Evolutionary conservation across 2,113 vertebrate genomes (phyloP).

Genomic region (Chrysochloris asiatica): DNA sequence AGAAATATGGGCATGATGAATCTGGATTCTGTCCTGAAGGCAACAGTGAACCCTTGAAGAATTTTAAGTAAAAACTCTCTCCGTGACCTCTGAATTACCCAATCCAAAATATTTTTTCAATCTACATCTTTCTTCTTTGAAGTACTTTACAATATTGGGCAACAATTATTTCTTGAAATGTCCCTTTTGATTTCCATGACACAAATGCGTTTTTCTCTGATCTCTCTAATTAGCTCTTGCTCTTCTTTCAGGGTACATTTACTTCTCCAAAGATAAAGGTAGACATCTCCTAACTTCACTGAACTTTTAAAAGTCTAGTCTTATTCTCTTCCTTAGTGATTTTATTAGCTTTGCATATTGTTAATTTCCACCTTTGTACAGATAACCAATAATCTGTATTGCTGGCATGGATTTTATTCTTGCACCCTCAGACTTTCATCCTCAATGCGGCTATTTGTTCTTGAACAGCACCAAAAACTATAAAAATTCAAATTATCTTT

Average conservation of each 20-base stretch:
- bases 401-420: not conserved
- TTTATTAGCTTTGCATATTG: not conserved
- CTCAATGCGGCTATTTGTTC: not conserved
- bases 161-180: not conserved
- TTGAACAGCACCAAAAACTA: not conserved
- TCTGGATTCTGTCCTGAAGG: not conserved
- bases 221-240: not conserved
- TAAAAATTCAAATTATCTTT: not conserved
- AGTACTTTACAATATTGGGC: not conserved
- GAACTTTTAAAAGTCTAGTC: not conserved
- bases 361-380: not conserved
- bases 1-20: not conserved
- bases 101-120: not conserved
- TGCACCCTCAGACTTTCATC: not conserved
- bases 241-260: not conserved
- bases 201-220: not conserved
- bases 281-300: not conserved
- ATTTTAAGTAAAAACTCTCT: not conserved
- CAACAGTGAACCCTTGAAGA: not conserved
- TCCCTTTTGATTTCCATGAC: not conserved
- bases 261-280: not conserved
- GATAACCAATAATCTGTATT: not conserved
- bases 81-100: not conserved
- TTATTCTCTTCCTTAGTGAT: slow-evolving; percentile 5
- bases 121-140: not conserved